These are phyloP conservation scores for Macrophya annulata DNA, from an alignment of 2,888 invertebrate species.

Conservation along the genomic window DNA sequence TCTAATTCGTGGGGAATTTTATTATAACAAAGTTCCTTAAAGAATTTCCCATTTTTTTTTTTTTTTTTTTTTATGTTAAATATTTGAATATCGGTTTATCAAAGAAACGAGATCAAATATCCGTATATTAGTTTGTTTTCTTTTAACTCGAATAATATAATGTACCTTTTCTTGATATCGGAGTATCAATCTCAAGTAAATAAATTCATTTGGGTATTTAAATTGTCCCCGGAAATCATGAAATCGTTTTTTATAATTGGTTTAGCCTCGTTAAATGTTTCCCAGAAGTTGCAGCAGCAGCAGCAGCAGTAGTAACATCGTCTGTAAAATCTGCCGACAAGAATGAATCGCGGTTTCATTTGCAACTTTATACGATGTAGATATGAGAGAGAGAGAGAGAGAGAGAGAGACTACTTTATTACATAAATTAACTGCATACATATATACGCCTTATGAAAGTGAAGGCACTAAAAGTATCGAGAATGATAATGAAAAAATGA, in stretches of 20 bases:
- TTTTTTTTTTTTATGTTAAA: background rate
- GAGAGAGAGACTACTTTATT: too few species aligned
- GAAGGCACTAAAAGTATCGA: background rate
- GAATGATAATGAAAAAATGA: background rate
- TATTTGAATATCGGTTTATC: background rate
- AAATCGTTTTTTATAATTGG: background rate
- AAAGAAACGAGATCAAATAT: background rate
- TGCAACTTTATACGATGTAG: conserved; percentile 1
- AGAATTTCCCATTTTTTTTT: too few species aligned
- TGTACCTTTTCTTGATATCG: background rate
- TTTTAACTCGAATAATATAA: background rate
- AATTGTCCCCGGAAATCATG: conserved; percentile 19
- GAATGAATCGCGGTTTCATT: background rate
- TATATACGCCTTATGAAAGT: background rate
- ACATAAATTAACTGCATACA: background rate
- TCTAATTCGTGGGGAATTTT: background rate
- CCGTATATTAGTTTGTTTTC: background rate
- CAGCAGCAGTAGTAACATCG: too few species aligned
- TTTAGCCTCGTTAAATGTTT: conserved; percentile 19
- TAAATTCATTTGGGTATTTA: background rate
- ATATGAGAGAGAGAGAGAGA: too few species aligned
- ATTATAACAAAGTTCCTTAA: background rate
- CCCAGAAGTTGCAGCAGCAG: background rate
- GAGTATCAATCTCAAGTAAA: background rate
- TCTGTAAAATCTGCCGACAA: background rate